Evolutionary conservation across 2,113 vertebrate genomes (phyloP).

Genomic region (Ailuropoda melanoleuca): DNA sequence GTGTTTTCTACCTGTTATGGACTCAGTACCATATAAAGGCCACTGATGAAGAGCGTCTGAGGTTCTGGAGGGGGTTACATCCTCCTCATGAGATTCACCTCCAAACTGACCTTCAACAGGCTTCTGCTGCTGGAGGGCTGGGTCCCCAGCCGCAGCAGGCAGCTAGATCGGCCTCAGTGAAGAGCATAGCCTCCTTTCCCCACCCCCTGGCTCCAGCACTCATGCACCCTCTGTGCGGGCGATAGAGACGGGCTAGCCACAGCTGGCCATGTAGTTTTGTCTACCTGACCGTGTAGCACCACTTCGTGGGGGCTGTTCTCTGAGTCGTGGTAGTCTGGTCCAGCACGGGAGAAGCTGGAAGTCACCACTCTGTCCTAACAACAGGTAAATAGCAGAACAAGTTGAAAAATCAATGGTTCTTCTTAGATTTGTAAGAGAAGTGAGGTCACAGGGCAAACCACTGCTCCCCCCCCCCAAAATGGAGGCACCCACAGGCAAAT

Average conservation of each 20-base stretch:
- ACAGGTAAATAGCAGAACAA: background rate
- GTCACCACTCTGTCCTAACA: background rate
- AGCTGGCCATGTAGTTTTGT: background rate
- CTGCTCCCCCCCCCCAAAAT: background rate
- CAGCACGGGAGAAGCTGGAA: background rate
- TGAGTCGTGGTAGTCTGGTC: background rate
- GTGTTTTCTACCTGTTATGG: background rate
- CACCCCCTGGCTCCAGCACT: background rate
- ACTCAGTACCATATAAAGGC: background rate
- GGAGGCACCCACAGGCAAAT: background rate
- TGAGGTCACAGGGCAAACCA: background rate
- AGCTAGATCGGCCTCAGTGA: background rate
- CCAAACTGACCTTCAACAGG: background rate
- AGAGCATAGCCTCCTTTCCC: background rate
- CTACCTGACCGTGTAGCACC: background rate
- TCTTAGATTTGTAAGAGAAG: background rate
- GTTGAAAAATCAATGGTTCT: background rate
- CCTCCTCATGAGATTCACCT: background rate
- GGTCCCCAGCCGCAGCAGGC: background rate
- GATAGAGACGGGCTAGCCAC: background rate
- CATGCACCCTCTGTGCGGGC: fast-evolving
- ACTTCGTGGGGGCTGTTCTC: background rate
- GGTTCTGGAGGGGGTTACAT: background rate
- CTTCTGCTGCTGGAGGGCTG: background rate
- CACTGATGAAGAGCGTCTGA: background rate